Percentiles rank a stretch among this genome's conserved stretches.
Evolutionary conservation across 2,797 vertebrate genomes (phyloP).

Genomic region (Calcarius lapponicus): DNA sequence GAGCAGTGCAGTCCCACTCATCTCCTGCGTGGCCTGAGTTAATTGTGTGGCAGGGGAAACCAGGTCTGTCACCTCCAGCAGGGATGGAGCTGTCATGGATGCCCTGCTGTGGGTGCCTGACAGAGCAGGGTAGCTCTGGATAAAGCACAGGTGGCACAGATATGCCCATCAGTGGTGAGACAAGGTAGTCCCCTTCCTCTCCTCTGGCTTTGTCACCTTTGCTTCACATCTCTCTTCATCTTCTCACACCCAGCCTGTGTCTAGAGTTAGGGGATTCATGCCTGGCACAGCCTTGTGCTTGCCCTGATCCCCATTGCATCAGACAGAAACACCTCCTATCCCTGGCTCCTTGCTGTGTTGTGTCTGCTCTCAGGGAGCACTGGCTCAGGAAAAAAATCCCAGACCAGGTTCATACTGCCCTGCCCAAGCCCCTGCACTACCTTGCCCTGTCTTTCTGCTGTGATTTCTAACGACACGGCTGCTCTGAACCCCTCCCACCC

Average conservation of each 20-base stretch:
- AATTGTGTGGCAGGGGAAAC: not conserved
- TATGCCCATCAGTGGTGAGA: not conserved
- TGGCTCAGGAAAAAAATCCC: not conserved
- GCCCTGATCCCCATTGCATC: not conserved
- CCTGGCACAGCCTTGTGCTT: not conserved
- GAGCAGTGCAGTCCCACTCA: not conserved
- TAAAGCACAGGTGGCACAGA: not conserved
- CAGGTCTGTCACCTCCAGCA: not conserved
- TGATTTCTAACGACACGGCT: not conserved
- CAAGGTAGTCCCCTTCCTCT: not conserved
- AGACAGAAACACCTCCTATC: not conserved
- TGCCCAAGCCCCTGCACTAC: not conserved
- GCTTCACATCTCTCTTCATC: not conserved
- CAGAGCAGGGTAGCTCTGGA: not conserved
- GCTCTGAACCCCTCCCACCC: not conserved
- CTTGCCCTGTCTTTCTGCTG: not conserved
- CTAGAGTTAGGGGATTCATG: accelerated
- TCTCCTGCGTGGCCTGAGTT: not conserved
- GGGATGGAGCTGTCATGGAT: accelerated
- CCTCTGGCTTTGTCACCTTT: not conserved
- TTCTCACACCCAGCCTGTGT: not conserved
- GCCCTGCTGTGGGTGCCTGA: not conserved
- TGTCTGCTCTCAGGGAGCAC: not conserved
- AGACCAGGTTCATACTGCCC: too few species aligned
- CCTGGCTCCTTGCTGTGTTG: not conserved